phyloP scores from a whole-genome alignment of 1,140 invertebrate species.

The Littorina saxatilis region DNA sequence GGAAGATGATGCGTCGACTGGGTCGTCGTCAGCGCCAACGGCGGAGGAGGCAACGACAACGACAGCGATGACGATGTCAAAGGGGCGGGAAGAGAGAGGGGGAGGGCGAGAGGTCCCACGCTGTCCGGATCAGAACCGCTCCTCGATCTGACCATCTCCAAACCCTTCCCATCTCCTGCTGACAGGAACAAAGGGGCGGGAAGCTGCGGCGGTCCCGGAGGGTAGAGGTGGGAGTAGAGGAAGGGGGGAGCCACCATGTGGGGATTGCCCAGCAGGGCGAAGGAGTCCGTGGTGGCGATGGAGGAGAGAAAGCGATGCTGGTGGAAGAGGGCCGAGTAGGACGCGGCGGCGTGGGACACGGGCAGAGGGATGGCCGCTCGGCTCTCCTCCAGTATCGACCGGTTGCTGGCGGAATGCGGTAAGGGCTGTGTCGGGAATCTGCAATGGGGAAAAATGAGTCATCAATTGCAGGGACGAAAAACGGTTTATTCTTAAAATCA shows the following conservation, averaged over 20 bases:
- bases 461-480: too few relatives aligned
- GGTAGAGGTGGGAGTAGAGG: slow-evolving; percentile 64
- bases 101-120: background rate
- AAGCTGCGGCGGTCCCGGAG: slow-evolving; percentile 43
- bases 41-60: background rate
- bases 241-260: slow-evolving; percentile 57
- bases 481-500: too few relatives aligned
- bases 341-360: slow-evolving; percentile 47
- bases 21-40: background rate
- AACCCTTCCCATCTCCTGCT: slow-evolving; percentile 59
- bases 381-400: slow-evolving; percentile 65
- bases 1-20: background rate
- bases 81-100: background rate
- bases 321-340: slow-evolving; percentile 58
- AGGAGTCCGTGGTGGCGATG: slow-evolving; percentile 55
- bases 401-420: slow-evolving; percentile 59
- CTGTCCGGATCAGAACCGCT: background rate
- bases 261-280: slow-evolving; percentile 48
- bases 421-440: slow-evolving; percentile 51
- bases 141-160: slow-evolving; percentile 61
- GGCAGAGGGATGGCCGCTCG: slow-evolving; percentile 50
- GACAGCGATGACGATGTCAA: background rate
- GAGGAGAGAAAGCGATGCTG: slow-evolving; percentile 45
- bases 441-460: background rate
- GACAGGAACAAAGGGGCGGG: slow-evolving; percentile 58